Evolutionary conservation across 2,797 vertebrate species (phyloP).

Genomic region (Acestrorhynchus altus): DNA sequence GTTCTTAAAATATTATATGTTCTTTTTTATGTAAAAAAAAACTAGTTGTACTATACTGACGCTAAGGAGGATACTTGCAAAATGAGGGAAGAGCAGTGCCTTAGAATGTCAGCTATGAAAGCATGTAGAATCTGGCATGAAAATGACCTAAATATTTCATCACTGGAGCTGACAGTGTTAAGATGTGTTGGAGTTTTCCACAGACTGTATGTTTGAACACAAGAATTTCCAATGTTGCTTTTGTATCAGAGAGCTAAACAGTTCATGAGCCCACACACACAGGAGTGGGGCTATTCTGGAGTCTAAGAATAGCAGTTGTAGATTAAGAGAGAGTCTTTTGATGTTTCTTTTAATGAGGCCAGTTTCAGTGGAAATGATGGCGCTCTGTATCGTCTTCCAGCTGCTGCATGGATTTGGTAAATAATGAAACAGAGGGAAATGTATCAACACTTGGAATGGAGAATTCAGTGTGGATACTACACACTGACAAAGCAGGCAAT

Average conservation of each 20-base stretch:
- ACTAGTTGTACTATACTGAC: neutral
- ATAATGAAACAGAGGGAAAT: slow-evolving; percentile 33
- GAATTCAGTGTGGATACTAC: neutral
- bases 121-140: neutral
- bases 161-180: neutral
- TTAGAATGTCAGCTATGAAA: neutral
- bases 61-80: neutral
- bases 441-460: neutral
- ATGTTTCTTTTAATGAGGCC: slow-evolving; percentile 52
- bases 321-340: slow-evolving; percentile 49
- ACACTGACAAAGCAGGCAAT: neutral
- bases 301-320: slow-evolving; percentile 30
- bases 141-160: slow-evolving; percentile 15
- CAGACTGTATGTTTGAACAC: slow-evolving; percentile 24
- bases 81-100: neutral
- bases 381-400: slow-evolving; percentile 4
- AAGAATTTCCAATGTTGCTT: neutral
- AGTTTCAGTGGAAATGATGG: slow-evolving; percentile 27
- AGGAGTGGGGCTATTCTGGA: slow-evolving; percentile 23
- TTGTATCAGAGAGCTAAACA: neutral
- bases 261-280: neutral
- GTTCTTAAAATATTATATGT: no score
- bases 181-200: slow-evolving; percentile 7
- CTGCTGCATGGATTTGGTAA: slow-evolving; percentile 29
- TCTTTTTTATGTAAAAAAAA: no score